Evolutionary conservation across 2,797 vertebrate genomes (phyloP).

Genomic region (Mustela erminea): DNA sequence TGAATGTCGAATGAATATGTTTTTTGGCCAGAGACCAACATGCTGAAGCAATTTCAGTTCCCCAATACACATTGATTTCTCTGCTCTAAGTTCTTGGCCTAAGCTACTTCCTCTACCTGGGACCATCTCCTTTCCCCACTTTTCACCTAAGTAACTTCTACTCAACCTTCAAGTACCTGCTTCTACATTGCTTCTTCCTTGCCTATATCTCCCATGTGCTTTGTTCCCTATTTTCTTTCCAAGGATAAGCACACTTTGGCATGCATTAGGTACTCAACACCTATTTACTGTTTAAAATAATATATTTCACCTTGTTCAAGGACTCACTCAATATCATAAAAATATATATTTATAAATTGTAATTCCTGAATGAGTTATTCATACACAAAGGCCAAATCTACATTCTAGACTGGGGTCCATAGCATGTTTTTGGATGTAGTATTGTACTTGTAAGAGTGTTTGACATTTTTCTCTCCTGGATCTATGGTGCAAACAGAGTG

Average conservation of each 20-base stretch:
- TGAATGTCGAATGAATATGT: background rate
- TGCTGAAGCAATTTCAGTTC: conserved; percentile 65
- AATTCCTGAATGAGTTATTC: conserved; percentile 21
- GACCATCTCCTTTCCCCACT: background rate
- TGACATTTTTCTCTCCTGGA: conserved; percentile 15
- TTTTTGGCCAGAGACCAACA: conserved; percentile 43
- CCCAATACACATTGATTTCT: background rate
- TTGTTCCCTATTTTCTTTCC: background rate
- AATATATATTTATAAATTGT: background rate
- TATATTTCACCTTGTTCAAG: background rate
- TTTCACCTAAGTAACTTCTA: background rate
- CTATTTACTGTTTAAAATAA: background rate
- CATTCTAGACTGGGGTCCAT: background rate
- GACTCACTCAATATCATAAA: background rate
- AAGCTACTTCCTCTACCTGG: background rate
- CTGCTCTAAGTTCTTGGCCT: background rate
- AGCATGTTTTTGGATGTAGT: background rate
- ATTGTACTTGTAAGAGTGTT: background rate
- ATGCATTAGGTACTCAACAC: background rate
- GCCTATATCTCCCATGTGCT: background rate
- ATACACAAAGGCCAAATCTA: background rate
- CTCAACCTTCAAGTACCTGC: background rate
- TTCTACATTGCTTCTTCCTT: background rate
- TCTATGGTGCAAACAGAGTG: conserved; percentile 56
- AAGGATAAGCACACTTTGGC: background rate